Percentiles rank a stretch among this genome's conserved stretches.
Evolutionary conservation across 2,113 vertebrate species (phyloP).

Genomic region (Galemys pyrenaicus): DNA sequence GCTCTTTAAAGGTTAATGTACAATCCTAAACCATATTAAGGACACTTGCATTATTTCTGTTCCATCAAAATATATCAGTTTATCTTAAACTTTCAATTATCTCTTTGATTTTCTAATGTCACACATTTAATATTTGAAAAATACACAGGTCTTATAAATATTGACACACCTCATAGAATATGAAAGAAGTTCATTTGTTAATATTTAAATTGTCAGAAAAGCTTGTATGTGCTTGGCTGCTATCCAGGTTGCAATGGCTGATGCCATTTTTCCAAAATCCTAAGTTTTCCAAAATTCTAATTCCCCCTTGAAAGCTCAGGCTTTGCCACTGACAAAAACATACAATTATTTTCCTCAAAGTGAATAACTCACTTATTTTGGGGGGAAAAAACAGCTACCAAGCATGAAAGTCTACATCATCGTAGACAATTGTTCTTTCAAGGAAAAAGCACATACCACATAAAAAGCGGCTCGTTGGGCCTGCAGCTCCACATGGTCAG

Average conservation of each 20-base stretch:
- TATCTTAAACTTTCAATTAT: neutral
- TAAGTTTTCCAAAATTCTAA: slow-evolving; percentile 7
- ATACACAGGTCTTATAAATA: neutral
- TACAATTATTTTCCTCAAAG: neutral
- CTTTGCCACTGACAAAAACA: neutral
- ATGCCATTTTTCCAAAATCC: slow-evolving; percentile 1
- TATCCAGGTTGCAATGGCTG: neutral
- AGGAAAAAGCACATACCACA: neutral
- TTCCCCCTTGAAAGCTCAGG: neutral
- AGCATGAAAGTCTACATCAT: neutral
- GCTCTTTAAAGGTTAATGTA: neutral
- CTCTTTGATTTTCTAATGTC: neutral
- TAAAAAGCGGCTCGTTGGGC: neutral
- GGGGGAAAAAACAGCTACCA: neutral
- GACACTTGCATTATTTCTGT: neutral
- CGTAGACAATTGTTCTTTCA: neutral
- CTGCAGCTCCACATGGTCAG: too few relatives aligned
- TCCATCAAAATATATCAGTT: neutral
- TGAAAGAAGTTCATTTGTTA: neutral
- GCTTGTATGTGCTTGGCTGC: neutral
- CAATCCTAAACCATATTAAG: neutral
- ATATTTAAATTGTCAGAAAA: neutral
- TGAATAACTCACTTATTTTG: neutral
- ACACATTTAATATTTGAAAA: neutral
- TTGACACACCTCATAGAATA: neutral